Base-by-base conservation (phyloP, 2,797 vertebrate genomes). In the Cottoperca gobio region DNA sequence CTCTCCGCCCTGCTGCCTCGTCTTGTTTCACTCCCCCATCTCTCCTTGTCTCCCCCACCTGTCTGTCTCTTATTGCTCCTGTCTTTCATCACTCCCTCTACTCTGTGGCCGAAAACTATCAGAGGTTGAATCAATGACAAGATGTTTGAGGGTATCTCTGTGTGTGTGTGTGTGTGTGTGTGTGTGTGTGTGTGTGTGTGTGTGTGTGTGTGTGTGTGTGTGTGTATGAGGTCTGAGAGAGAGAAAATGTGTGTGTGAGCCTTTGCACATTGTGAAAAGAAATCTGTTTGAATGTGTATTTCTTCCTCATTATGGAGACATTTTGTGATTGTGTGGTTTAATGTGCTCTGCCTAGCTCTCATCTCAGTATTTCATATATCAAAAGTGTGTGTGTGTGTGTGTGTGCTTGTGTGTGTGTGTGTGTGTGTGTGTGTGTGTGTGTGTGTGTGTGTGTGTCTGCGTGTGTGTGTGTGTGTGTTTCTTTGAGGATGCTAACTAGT, bases 41-140 rank as follows among this genome's bases (percentile, higher is more conserved):
- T 49, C 86, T 49, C 59, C 74, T 49, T 11, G 48, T 76, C 49
- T 79, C 79, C 79, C 74, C 78, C 80, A 87, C 83, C 89, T 90
- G 90, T 84, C 89, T 85, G 49, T 83, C 79, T 91, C 77, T 72
- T 85, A 76, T 92, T 93, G 87, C 90, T 43, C 26, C 82, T 75
- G 81, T 88, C 92, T 93, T 93, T 91, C 90, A 92, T 92, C 91
- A 91, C 88, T 82, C 87, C 74, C 76, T 78, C 57, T 3, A 10
- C 81, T 68, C 86, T 39, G 54, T 82, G 84, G 76, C 84, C 84
- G 2, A 89, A 85, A 85, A 78, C 76, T 83, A 88, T 90, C 90
- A 81, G 76, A 84, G 87, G 84, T 67, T 63, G 73, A 87, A 85
- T 92, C 90, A 78, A 82, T 88, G 87, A 70, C 73, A 49, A 85